These are phyloP conservation scores for Trachurus trachurus DNA, from an alignment of 2,797 vertebrate genomes.

Conservation along the genomic window DNA sequence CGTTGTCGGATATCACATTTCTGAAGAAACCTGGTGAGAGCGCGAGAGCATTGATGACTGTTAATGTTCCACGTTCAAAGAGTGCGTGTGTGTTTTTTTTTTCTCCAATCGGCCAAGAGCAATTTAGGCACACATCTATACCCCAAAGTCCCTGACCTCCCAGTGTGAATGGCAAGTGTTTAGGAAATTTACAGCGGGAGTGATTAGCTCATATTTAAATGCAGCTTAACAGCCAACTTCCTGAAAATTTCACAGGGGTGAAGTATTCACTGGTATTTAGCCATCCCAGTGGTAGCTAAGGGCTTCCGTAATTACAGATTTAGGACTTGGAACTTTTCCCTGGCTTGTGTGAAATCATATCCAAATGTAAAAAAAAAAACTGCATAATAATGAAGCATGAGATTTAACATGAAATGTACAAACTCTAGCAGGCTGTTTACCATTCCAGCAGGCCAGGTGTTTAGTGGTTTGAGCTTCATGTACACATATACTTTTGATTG, in stretches of 20 bases:
- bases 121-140: constrained; percentile 63
- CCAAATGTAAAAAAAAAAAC: constrained; percentile 18
- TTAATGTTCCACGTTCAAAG: constrained; percentile 75
- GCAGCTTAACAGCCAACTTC: constrained; percentile 77
- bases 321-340: constrained; percentile 42
- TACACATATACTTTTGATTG: constrained; percentile 4
- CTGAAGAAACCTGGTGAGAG: constrained; percentile 69
- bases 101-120: constrained; percentile 47
- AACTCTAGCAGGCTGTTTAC: constrained; percentile 11
- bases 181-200: constrained; percentile 75
- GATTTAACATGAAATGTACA: constrained; percentile 15
- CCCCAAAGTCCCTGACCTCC: constrained; percentile 77
- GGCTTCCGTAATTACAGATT: constrained; percentile 63
- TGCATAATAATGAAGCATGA: not conserved
- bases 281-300: constrained; percentile 51
- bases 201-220: constrained; percentile 84
- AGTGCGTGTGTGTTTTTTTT: constrained; percentile 11
- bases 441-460: constrained; percentile 14
- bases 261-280: constrained; percentile 65
- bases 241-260: constrained; percentile 68
- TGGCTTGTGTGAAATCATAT: constrained; percentile 26
- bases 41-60: constrained; percentile 71
- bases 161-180: constrained; percentile 71
- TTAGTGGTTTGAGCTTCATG: constrained; percentile 8
- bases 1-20: constrained; percentile 77